Conservation (phyloP, 2,888 invertebrate genomes). For the Orthosia gracilis region DNA sequence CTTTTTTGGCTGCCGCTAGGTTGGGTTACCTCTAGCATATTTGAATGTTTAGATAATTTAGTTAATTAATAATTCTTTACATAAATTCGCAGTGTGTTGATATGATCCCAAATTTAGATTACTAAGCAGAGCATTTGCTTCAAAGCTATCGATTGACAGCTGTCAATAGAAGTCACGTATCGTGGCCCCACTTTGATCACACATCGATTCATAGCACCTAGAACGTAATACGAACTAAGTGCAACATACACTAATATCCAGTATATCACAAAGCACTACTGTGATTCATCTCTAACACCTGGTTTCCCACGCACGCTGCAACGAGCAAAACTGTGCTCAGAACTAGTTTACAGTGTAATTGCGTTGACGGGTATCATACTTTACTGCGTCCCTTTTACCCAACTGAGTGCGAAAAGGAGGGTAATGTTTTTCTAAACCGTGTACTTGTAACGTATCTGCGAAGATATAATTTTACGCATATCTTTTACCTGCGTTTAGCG, state of each 20-base stretch:
- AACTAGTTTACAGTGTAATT: conserved; percentile 67
- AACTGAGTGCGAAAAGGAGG: conserved; percentile 68
- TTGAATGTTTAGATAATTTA: too few species aligned
- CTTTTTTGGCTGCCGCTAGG: neutral
- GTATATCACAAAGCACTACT: conserved; percentile 13
- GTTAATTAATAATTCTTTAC: too few species aligned
- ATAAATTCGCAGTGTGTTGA: too few species aligned
- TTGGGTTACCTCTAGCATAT: too few species aligned
- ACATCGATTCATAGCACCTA: neutral
- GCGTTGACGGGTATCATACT: conserved; percentile 63
- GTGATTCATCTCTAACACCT: conserved; percentile 46
- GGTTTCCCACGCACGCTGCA: conserved; percentile 61
- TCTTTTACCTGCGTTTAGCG: conserved; percentile 33
- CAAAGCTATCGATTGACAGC: neutral
- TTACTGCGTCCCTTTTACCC: conserved; percentile 62
- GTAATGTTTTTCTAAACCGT: conserved; percentile 64
- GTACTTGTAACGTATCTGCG: conserved; percentile 58
- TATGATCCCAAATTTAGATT: too few species aligned
- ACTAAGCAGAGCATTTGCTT: neutral
- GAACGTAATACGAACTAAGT: neutral
- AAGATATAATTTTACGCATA: conserved; percentile 46
- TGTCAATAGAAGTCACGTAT: too few species aligned
- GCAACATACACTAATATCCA: conserved; percentile 8
- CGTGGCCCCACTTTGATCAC: neutral
- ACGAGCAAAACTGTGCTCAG: conserved; percentile 45